A percentile compares a stretch with the other conserved stretches of the same genome.
These are phyloP conservation scores for Adoxophyes honmai DNA, from an alignment of 1,140 invertebrate species.

Conservation along the genomic window DNA sequence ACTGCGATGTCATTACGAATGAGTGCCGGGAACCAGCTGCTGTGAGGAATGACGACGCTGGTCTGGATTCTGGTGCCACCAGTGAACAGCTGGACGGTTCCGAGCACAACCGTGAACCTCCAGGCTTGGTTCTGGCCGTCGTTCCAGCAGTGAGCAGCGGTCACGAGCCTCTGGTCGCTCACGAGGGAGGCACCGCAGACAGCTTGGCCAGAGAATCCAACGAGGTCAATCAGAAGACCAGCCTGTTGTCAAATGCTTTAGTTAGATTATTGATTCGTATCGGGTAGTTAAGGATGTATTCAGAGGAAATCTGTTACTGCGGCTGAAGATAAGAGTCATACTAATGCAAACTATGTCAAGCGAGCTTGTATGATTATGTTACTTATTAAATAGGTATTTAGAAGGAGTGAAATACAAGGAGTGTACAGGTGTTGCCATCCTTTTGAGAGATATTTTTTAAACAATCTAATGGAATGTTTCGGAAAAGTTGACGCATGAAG, in stretches of 20 bases:
- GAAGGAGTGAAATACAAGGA: too few relatives aligned
- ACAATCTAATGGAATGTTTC: too few relatives aligned
- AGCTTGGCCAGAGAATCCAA: slow-evolving; percentile 19
- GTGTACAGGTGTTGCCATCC: too few relatives aligned
- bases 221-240: slow-evolving; percentile 37
- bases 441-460: too few relatives aligned
- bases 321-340: too few relatives aligned
- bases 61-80: slow-evolving; percentile 33
- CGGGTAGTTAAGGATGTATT: too few relatives aligned
- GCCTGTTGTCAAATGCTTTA: slow-evolving; percentile 26
- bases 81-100: slow-evolving; percentile 32
- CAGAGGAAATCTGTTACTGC: too few relatives aligned
- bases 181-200: slow-evolving; percentile 43
- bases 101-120: slow-evolving; percentile 37
- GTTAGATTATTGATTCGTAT: too few relatives aligned
- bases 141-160: slow-evolving; percentile 49
- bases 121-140: slow-evolving; percentile 35
- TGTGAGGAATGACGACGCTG: slow-evolving; percentile 30
- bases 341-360: too few relatives aligned
- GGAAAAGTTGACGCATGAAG: too few relatives aligned
- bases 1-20: slow-evolving; percentile 62
- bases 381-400: too few relatives aligned
- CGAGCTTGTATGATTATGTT: too few relatives aligned
- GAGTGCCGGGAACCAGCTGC: slow-evolving; percentile 26
- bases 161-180: slow-evolving; percentile 27